Evolutionary conservation across 2,888 invertebrate species (phyloP).

Genomic region (Drosophila merina): DNA sequence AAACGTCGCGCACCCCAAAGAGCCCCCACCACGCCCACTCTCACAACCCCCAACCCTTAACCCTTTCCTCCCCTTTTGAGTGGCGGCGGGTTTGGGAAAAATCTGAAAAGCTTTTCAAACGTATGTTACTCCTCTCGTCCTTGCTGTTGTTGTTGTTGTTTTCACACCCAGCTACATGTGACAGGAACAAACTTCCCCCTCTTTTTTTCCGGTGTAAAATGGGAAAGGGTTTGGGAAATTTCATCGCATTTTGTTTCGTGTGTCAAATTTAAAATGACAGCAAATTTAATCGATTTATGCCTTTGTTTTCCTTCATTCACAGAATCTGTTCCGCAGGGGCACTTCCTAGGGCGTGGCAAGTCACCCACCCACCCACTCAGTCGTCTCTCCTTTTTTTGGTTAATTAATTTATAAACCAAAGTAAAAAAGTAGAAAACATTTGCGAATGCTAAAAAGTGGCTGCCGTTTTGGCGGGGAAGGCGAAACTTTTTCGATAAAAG

Average conservation of each 20-base stretch:
- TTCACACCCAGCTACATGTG: slow-evolving; percentile 58
- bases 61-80: slow-evolving; percentile 16
- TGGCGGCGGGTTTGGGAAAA: slow-evolving; percentile 5
- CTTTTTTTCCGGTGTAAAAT: slow-evolving; percentile 5
- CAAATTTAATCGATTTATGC: slow-evolving; percentile 81
- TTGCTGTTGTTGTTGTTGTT: slow-evolving; percentile 39
- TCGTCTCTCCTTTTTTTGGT: slow-evolving; percentile 6
- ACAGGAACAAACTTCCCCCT: slow-evolving; percentile 45
- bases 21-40: background rate
- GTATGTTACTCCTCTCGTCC: slow-evolving; percentile 35
- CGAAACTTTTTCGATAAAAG: slow-evolving; percentile 40
- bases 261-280: slow-evolving; percentile 82
- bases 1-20: slow-evolving; percentile 52
- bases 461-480: slow-evolving; percentile 33
- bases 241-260: slow-evolving; percentile 67
- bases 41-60: slow-evolving; percentile 10
- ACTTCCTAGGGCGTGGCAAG: background rate
- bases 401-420: slow-evolving; percentile 61
- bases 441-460: slow-evolving; percentile 44
- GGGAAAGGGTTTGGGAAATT: slow-evolving; percentile 9
- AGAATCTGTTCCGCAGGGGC: slow-evolving; percentile 54
- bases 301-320: slow-evolving; percentile 53
- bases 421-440: slow-evolving; percentile 47
- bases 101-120: slow-evolving; percentile 46
- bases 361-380: background rate